Evolutionary conservation across 2,113 vertebrate species (phyloP).

Genomic region (Aplodontia rufa): DNA sequence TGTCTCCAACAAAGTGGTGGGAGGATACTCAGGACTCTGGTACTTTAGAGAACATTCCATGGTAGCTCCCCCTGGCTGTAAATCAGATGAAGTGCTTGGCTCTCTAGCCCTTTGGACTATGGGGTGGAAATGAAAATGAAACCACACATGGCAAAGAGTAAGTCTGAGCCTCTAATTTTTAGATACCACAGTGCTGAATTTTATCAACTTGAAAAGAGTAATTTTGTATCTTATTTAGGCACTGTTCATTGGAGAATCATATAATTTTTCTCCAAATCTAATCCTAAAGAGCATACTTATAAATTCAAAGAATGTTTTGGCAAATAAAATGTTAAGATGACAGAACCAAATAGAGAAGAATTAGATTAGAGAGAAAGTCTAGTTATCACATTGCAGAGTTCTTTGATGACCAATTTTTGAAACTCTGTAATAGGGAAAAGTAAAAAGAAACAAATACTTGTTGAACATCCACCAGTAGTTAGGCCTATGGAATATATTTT

Average conservation of each 20-base stretch:
- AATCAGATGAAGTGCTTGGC: background rate
- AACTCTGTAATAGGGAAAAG: background rate
- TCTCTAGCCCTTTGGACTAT: background rate
- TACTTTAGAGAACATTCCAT: background rate
- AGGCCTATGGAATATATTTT: background rate
- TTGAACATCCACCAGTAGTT: background rate
- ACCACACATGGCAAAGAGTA: background rate
- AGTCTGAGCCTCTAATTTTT: background rate
- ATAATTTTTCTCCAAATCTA: background rate
- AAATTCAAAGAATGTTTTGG: background rate
- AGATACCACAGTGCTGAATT: background rate
- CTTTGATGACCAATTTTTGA: background rate
- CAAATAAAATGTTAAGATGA: background rate
- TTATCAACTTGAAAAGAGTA: background rate
- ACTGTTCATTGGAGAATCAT: background rate
- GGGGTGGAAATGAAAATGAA: background rate
- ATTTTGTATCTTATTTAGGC: background rate
- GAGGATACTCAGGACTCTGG: accelerated
- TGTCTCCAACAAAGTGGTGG: background rate
- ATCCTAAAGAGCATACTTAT: background rate
- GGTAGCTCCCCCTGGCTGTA: background rate
- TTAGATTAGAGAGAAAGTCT: background rate
- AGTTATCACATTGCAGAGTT: background rate
- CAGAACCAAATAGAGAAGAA: background rate
- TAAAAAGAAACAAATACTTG: background rate